A percentile compares a stretch with the other conserved stretches of the same genome.
These are phyloP conservation scores for Ptychadena robeensis DNA, from an alignment of 2,797 vertebrate species.

Conservation along the genomic window DNA sequence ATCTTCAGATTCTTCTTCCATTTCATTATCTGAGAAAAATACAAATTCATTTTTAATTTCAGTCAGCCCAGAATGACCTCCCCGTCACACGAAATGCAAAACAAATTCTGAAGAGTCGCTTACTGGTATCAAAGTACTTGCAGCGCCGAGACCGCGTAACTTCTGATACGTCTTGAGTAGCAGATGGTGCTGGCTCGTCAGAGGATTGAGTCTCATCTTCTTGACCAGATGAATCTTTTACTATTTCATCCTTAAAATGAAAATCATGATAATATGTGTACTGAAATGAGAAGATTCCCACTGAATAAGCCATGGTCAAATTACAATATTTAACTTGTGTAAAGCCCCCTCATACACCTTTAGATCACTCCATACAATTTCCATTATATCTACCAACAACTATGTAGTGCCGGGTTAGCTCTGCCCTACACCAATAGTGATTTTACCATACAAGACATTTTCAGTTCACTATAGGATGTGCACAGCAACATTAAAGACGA, in stretches of 20 bases:
- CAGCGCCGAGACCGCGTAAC: conserved; percentile 87
- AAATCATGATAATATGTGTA: background rate
- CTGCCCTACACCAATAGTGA: no score
- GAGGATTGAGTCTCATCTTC: conserved; percentile 83
- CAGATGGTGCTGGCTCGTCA: conserved; percentile 83
- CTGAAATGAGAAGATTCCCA: background rate
- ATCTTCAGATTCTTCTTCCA: conserved; percentile 96
- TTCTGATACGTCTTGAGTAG: conserved; percentile 84
- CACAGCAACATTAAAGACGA: no score
- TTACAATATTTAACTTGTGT: background rate
- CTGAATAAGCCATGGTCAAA: background rate
- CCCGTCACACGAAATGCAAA: background rate
- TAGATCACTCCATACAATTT: no score
- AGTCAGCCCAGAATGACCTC: no score
- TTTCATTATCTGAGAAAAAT: conserved; percentile 84
- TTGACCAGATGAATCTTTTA: conserved; percentile 82
- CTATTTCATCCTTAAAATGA: conserved; percentile 78
- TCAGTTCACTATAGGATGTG: no score
- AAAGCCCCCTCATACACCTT: no score
- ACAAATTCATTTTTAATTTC: background rate
- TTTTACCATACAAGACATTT: no score
- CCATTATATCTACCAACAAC: no score
- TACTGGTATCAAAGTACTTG: conserved; percentile 94
- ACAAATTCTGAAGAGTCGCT: conserved; percentile 50
- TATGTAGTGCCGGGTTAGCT: no score